phyloP scores from a whole-genome alignment of 2,888 invertebrate genomes.

The Cataglyphis albicans region DNA sequence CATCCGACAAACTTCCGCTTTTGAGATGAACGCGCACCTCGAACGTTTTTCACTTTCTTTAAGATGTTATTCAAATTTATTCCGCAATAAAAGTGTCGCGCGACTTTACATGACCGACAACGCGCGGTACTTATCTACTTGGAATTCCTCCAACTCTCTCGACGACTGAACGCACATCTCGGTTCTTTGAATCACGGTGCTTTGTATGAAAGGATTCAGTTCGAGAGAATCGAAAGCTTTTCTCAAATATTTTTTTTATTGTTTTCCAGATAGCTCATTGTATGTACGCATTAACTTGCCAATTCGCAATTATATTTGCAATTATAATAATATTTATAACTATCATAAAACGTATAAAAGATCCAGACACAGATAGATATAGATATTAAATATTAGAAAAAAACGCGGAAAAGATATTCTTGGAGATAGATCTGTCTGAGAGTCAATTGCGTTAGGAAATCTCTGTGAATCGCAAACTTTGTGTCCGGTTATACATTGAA shows the following conservation, averaged over 20 bases:
- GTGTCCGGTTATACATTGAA: slow-evolving; percentile 2
- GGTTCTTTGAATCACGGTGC: background rate
- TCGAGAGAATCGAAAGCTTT: background rate
- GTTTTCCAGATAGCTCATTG: background rate
- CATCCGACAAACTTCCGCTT: background rate
- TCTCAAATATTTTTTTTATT: background rate
- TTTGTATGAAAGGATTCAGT: slow-evolving; percentile 2
- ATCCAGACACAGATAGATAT: background rate
- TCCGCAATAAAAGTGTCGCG: slow-evolving; percentile 49
- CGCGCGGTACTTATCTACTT: slow-evolving; percentile 51
- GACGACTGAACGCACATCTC: slow-evolving; percentile 34
- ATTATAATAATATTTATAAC: background rate
- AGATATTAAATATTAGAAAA: background rate
- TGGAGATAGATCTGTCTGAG: background rate
- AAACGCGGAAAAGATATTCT: background rate
- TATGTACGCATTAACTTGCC: background rate
- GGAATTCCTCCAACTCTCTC: slow-evolving; percentile 43
- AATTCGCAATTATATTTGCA: background rate
- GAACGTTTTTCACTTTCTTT: slow-evolving; percentile 33
- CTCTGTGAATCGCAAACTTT: slow-evolving; percentile 21
- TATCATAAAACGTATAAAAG: background rate
- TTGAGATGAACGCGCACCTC: background rate
- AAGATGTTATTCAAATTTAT: slow-evolving; percentile 51
- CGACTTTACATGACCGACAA: slow-evolving; percentile 48
- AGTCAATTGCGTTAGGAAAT: background rate